Evolutionary conservation across 1,140 invertebrate genomes (phyloP).

Genomic region (Drosophila persimilis): DNA sequence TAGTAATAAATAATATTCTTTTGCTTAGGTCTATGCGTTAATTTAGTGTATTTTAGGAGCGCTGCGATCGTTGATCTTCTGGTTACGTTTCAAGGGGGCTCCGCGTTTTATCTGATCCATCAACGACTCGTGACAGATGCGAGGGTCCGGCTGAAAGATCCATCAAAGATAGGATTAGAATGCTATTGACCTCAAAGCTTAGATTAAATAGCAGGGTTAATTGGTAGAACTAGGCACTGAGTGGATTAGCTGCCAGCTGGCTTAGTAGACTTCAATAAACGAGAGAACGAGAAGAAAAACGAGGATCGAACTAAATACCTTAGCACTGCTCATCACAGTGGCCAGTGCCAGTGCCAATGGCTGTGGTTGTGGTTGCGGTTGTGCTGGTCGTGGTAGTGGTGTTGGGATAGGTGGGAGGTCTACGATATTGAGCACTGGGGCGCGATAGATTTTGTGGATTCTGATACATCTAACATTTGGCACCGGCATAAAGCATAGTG

Average conservation of each 20-base stretch:
- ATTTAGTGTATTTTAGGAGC: conserved; percentile 88
- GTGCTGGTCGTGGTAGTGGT: conserved; percentile 24
- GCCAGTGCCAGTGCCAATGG: conserved; percentile 29
- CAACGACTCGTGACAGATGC: conserved; percentile 89
- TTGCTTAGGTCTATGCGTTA: conserved; percentile 38
- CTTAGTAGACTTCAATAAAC: conserved; percentile 36
- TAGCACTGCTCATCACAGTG: conserved; percentile 72
- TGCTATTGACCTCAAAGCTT: background rate
- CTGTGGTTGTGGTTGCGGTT: conserved; percentile 26
- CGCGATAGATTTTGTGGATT: conserved; percentile 77
- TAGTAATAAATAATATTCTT: conserved; percentile 50
- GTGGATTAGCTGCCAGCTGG: conserved; percentile 50
- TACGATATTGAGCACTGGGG: conserved; percentile 79
- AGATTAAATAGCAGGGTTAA: conserved; percentile 41
- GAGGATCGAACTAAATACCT: conserved; percentile 67
- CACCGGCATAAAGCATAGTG: conserved; percentile 24
- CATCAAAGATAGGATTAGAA: conserved; percentile 2
- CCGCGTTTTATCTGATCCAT: conserved; percentile 96
- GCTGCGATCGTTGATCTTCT: conserved; percentile 86
- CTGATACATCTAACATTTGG: conserved; percentile 73
- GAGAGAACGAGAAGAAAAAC: conserved; percentile 38
- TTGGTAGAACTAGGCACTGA: conserved; percentile 33
- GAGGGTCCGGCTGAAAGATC: conserved; percentile 86
- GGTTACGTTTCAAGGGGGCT: conserved; percentile 88
- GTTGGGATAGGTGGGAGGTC: conserved; percentile 70